A percentile compares a stretch with the other conserved stretches of the same genome.
These are phyloP conservation scores for Cephalopterus ornatus DNA, from an alignment of 2,113 vertebrate species.

Conservation along the genomic window DNA sequence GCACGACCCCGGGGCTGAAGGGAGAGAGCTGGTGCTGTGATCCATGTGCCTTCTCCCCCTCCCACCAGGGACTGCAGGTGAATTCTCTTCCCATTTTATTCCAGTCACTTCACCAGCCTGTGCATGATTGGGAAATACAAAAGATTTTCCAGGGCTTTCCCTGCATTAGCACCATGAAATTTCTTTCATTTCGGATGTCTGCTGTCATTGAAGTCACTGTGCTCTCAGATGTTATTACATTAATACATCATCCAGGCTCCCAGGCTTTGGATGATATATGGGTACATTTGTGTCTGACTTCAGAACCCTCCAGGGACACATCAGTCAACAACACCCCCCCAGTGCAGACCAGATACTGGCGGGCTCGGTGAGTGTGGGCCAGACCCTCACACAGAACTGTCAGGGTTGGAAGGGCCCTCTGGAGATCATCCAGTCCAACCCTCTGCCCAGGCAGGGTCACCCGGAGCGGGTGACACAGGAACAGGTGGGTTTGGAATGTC, in stretches of 20 bases:
- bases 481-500: neutral
- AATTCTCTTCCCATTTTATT: neutral
- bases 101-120: neutral
- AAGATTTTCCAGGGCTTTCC: neutral
- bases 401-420: neutral
- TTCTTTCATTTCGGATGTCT: neutral
- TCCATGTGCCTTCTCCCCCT: neutral
- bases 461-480: neutral
- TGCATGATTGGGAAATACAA: neutral
- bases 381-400: neutral
- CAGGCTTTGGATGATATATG: neutral
- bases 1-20: neutral
- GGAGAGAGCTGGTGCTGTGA: accelerated
- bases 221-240: neutral
- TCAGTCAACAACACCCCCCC: neutral
- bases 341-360: neutral
- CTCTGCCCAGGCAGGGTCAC: neutral
- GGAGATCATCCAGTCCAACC: neutral
- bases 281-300: neutral
- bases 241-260: neutral
- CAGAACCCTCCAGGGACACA: neutral
- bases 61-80: neutral
- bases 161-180: neutral
- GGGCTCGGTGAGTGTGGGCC: neutral
- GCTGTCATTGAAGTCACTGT: neutral